Evolutionary conservation across 2,113 vertebrate genomes (phyloP), one percentile per base, ranked within the genome.

Genomic region (Sphaerodactylus townsendi): DNA sequence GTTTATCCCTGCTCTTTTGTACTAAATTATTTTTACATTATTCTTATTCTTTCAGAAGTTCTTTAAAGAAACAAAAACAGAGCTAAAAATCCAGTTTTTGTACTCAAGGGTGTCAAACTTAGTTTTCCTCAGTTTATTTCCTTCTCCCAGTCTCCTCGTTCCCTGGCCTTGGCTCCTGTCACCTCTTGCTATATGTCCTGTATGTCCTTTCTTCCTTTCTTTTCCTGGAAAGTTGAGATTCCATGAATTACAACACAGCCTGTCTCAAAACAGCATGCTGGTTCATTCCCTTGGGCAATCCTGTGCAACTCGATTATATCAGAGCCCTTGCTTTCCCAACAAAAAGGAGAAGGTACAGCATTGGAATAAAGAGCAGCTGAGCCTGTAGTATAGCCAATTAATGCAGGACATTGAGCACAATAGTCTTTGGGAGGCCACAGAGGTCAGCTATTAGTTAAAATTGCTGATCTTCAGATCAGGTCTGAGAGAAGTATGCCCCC

Each of bases 311-410:
- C 87, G 85, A 94, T 93, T 93, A 89, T 91, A 93, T 92, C 87
- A 88, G 86, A 90, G 35, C 81, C 84, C 89, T 92, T 79, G 84
- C 91, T 93, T 88, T 90, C 89, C 77, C 83, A 85, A 88, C 75
- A 90, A 90, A 65, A 66, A 91, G 77, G 86, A 84, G 79, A 91
- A 91, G 90, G 78, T 92, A 84, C 82, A 92, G 74, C 7, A 92
- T 91, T 92, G 93, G 86, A 94, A 86, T 87, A 79, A 94, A 93
- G 87, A 93, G 85, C 90, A 94, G 62, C 70, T 90, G 92, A 87
- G 84, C 89, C 89, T 87, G 62, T 81, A 90, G 86, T 88, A 91
- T 90, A 92, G 85, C 85, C 95, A 95, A 95, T 96, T 95, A 95
- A 92, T 91, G 93, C 78, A 91, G 85, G 87, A 81, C 86, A 92